These are phyloP conservation scores for Muscicapa comitata DNA, from an alignment of 2,797 vertebrate genomes.

Conservation along the genomic window DNA sequence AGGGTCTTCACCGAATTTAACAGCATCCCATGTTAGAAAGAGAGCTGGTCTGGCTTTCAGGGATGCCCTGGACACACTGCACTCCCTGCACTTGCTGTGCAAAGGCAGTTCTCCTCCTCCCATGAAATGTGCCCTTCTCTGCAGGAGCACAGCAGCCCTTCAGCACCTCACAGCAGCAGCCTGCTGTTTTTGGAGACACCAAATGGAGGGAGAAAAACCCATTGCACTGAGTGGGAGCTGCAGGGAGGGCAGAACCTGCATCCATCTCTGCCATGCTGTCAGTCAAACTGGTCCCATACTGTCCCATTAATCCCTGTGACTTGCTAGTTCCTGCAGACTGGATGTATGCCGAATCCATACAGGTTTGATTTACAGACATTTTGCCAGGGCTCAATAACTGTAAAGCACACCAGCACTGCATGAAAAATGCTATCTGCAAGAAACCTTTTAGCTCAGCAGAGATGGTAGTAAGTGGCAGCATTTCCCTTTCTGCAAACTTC, in stretches of 20 bases:
- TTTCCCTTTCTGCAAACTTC: constrained; percentile 26
- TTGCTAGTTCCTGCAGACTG: not conserved
- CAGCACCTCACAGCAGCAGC: not conserved
- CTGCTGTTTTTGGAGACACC: not conserved
- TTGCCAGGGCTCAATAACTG: constrained; percentile 25
- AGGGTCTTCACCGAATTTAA: not conserved
- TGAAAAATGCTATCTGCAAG: constrained; percentile 36
- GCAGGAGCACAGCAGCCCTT: not conserved
- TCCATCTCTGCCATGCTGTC: not conserved
- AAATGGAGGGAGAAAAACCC: not conserved
- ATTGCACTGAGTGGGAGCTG: not conserved
- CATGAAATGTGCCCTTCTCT: not conserved
- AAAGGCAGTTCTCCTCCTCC: not conserved
- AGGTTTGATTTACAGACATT: constrained; percentile 17
- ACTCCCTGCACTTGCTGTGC: not conserved
- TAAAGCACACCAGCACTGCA: not conserved
- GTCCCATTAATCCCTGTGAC: not conserved
- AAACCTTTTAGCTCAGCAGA: constrained; percentile 58
- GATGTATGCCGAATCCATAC: not conserved
- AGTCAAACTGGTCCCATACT: not conserved
- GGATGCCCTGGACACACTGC: not conserved
- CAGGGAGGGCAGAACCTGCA: not conserved
- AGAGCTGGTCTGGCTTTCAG: not conserved
- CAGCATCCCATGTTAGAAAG: not conserved
- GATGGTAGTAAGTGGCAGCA: constrained; percentile 13